Evolutionary conservation across 2,797 vertebrate species (phyloP).

Genomic region (Sarcophilus harrisii): DNA sequence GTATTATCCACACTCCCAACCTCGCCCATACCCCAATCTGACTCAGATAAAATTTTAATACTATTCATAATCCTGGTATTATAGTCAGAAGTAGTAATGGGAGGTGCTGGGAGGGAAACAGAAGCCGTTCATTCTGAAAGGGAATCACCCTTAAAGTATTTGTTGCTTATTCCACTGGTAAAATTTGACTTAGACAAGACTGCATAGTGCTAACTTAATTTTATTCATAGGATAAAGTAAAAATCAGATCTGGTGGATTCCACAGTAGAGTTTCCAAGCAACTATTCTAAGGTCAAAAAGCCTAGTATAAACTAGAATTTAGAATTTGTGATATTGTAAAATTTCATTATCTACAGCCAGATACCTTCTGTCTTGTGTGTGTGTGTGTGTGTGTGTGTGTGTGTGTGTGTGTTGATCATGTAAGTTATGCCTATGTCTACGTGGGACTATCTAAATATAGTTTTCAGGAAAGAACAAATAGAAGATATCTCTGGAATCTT

Average conservation of each 20-base stretch:
- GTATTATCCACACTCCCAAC: not conserved
- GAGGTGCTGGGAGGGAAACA: not conserved
- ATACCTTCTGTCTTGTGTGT: not conserved
- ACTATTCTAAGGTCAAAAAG: not conserved
- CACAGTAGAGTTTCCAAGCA: not conserved
- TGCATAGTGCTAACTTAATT: not conserved
- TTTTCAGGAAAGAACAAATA: not conserved
- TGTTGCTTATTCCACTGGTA: not conserved
- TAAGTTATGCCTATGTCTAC: too few species aligned
- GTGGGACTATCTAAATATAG: not conserved
- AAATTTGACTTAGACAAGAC: not conserved
- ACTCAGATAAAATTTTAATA: not conserved
- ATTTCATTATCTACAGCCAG: not conserved
- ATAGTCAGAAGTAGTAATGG: not conserved
- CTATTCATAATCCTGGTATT: not conserved
- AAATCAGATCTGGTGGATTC: not conserved
- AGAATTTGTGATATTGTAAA: not conserved
- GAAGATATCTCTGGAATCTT: not conserved
- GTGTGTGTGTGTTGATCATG: too few species aligned
- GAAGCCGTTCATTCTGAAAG: not conserved
- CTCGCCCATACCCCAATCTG: too few species aligned
- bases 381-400: too few species aligned
- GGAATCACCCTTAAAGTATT: not conserved
- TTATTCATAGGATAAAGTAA: not conserved
- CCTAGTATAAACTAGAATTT: not conserved